phyloP scores from a whole-genome alignment of 2,888 invertebrate species.

The Lathronympha strigana region DNA sequence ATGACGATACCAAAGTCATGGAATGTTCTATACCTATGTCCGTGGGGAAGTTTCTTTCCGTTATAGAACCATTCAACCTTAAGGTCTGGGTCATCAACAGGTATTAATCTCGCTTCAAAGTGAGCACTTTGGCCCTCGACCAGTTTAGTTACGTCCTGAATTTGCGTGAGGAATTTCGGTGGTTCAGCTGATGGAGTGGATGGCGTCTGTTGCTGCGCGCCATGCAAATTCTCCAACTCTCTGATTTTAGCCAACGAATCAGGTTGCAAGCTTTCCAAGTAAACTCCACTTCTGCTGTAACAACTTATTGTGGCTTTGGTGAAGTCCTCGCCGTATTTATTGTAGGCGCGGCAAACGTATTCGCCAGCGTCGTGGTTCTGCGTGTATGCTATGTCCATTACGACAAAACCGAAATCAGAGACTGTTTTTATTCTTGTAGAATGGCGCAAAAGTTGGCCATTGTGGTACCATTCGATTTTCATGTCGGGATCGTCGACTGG shows the following conservation, averaged over 20 bases:
- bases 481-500: slow-evolving; percentile 97
- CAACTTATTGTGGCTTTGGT: slow-evolving; percentile 94
- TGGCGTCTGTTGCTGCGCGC: slow-evolving; percentile 86
- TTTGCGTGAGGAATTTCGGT: slow-evolving; percentile 95
- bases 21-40: slow-evolving; percentile 98
- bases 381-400: slow-evolving; percentile 96
- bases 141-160: slow-evolving; percentile 91
- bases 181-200: slow-evolving; percentile 89
- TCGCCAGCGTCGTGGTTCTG: slow-evolving; percentile 97
- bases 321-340: slow-evolving; percentile 95
- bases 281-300: slow-evolving; percentile 93
- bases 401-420: slow-evolving; percentile 97
- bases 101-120: slow-evolving; percentile 96
- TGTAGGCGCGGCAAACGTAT: slow-evolving; percentile 95
- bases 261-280: slow-evolving; percentile 94
- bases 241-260: slow-evolving; percentile 94
- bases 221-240: slow-evolving; percentile 91
- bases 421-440: slow-evolving; percentile 96
- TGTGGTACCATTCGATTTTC: slow-evolving; percentile 98
- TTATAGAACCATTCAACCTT: slow-evolving; percentile 98
- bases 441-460: slow-evolving; percentile 94
- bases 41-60: slow-evolving; percentile 95
- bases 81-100: slow-evolving; percentile 97
- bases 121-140: slow-evolving; percentile 98
- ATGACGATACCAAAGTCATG: slow-evolving; percentile 99